Conservation (phyloP, 2,888 invertebrate genomes). For the Pterobdella sp. region DNA sequence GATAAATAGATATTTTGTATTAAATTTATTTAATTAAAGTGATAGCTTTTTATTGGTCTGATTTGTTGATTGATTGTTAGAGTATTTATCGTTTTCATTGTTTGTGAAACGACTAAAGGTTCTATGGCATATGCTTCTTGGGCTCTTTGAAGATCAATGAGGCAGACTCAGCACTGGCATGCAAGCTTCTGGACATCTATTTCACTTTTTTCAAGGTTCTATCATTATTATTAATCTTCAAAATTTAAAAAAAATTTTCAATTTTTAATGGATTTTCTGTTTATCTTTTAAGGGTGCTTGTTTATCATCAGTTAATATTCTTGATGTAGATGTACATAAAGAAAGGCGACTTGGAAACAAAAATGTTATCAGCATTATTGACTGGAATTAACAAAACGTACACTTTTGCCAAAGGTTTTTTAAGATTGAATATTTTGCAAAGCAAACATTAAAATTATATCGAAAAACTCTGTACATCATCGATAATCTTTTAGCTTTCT, state of each 20-base stretch:
- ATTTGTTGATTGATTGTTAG: slow-evolving; percentile 3
- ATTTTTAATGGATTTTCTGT: background rate
- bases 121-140: slow-evolving; percentile 80
- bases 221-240: slow-evolving; percentile 9
- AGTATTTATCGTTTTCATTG: background rate
- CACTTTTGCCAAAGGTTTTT: slow-evolving; percentile 64
- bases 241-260: background rate
- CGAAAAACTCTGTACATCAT: too few relatives aligned
- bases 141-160: slow-evolving; percentile 68
- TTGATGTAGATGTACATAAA: slow-evolving; percentile 40
- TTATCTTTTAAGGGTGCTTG: background rate
- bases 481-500: too few relatives aligned
- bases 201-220: slow-evolving; percentile 90
- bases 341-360: slow-evolving; percentile 68
- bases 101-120: slow-evolving; percentile 41
- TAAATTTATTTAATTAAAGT: background rate
- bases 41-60: background rate
- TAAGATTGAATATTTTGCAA: too few relatives aligned
- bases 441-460: too few relatives aligned
- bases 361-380: slow-evolving; percentile 74
- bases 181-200: slow-evolving; percentile 78
- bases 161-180: slow-evolving; percentile 67
- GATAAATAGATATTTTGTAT: background rate
- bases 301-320: background rate
- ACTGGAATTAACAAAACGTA: slow-evolving; percentile 76